A percentile compares a stretch with the other conserved stretches of the same genome.
These are phyloP conservation scores for Eueides isabella DNA, from an alignment of 1,140 invertebrate genomes.

Conservation along the genomic window DNA sequence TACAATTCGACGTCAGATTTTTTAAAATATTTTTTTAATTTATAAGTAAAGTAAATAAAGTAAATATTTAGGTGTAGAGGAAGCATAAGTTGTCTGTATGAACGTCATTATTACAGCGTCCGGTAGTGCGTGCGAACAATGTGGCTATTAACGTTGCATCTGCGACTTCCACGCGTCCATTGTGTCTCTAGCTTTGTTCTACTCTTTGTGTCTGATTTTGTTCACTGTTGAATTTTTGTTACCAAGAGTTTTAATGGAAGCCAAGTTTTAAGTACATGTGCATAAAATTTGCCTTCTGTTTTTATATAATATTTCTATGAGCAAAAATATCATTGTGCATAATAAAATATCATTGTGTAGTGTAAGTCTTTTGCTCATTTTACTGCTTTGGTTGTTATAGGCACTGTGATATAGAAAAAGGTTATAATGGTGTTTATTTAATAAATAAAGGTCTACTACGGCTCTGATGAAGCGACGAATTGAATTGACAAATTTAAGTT, in stretches of 20 bases:
- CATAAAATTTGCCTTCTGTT: not conserved
- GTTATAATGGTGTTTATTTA: too few species aligned
- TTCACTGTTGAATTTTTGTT: constrained; percentile 22
- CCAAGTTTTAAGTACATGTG: not conserved
- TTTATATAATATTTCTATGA: not conserved
- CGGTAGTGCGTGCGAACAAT: constrained; percentile 25
- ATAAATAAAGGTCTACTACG: too few species aligned
- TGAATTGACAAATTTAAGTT: too few species aligned
- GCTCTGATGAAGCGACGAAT: too few species aligned
- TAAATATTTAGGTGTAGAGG: not conserved
- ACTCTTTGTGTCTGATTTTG: constrained; percentile 27
- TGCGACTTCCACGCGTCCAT: constrained; percentile 41
- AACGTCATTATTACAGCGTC: constrained; percentile 21
- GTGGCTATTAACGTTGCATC: constrained; percentile 24
- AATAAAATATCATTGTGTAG: not conserved
- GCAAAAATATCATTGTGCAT: not conserved
- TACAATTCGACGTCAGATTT: too few species aligned
- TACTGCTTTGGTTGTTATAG: too few species aligned
- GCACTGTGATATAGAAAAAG: too few species aligned
- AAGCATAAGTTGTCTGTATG: constrained; percentile 5
- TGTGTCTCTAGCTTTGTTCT: constrained; percentile 46
- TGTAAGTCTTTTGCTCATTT: not conserved
- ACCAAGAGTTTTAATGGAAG: constrained; percentile 13
- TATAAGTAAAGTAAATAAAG: not conserved
- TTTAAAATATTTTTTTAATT: too few species aligned